These are phyloP conservation scores for Cotesia congregata DNA, from an alignment of 2,888 invertebrate species.

Conservation along the genomic window DNA sequence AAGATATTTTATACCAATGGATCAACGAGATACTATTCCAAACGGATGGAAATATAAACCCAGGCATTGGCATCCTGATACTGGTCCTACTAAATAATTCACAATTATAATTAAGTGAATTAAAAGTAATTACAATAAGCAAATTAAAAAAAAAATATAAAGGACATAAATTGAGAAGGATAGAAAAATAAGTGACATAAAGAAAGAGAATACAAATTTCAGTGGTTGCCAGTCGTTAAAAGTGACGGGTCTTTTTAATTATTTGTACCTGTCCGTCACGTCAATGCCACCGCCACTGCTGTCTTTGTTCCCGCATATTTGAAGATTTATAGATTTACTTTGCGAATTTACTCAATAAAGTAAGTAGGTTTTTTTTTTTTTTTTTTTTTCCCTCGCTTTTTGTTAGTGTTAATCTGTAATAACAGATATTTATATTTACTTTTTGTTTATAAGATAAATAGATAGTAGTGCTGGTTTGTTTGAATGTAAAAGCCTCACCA, in stretches of 20 bases:
- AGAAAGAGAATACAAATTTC: conserved; percentile 15
- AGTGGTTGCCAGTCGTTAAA: conserved; percentile 7
- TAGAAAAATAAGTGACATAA: background rate
- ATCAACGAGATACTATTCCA: conserved; percentile 18
- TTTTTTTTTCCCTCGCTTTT: background rate
- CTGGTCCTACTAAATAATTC: conserved; percentile 23
- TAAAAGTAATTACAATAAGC: background rate
- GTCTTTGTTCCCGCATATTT: conserved; percentile 26
- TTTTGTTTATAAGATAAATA: conserved; percentile 3
- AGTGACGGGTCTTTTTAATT: conserved; percentile 18
- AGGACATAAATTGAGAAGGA: background rate
- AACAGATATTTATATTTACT: background rate
- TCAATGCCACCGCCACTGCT: conserved; percentile 32
- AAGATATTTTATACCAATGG: conserved; percentile 32
- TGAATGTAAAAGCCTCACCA: conserved; percentile 10
- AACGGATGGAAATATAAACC: conserved; percentile 25
- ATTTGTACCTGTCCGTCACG: conserved; percentile 22
- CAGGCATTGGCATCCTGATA: conserved; percentile 28
- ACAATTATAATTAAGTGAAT: background rate
- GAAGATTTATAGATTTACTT: conserved; percentile 21
- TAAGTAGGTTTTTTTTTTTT: background rate
- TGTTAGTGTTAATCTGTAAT: background rate
- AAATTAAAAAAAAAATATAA: background rate
- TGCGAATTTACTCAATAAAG: conserved; percentile 1
- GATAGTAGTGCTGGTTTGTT: conserved; percentile 25